These are phyloP conservation scores for Pogonognathellus flavescens DNA, from an alignment of 1,140 invertebrate species.

Conservation along the genomic window DNA sequence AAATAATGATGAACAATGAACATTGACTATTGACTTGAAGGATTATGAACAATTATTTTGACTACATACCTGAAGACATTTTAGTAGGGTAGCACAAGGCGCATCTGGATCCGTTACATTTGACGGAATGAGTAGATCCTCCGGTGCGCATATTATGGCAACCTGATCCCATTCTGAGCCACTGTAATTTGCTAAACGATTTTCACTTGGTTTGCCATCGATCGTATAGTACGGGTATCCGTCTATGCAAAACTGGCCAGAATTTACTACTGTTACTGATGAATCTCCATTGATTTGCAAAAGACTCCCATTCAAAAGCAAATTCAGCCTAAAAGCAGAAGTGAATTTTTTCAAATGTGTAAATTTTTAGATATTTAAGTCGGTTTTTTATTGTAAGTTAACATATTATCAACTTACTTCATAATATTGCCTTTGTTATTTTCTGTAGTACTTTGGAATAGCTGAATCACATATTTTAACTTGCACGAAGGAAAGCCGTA, in stretches of 20 bases:
- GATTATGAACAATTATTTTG: no score
- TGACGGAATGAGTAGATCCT: no score
- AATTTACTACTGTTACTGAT: background rate
- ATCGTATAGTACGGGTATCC: background rate
- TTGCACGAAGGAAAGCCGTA: background rate
- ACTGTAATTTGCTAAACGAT: background rate
- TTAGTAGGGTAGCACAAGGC: no score
- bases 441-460: background rate
- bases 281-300: background rate
- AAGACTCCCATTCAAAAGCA: background rate
- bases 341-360: background rate
- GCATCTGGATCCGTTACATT: background rate
- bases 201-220: background rate
- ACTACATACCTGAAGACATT: background rate
- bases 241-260: background rate
- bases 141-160: background rate
- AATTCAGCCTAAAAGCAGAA: conserved; percentile 2
- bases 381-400: no score
- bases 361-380: no score
- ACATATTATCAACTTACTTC: no score
- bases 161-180: conserved; percentile 1
- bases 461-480: background rate
- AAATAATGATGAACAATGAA: no score
- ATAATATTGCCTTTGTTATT: background rate
- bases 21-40: no score